Evolutionary conservation across 2,113 vertebrate species (phyloP), one percentile per base, ranked within the genome.

Genomic region (Ailuropoda melanoleuca): DNA sequence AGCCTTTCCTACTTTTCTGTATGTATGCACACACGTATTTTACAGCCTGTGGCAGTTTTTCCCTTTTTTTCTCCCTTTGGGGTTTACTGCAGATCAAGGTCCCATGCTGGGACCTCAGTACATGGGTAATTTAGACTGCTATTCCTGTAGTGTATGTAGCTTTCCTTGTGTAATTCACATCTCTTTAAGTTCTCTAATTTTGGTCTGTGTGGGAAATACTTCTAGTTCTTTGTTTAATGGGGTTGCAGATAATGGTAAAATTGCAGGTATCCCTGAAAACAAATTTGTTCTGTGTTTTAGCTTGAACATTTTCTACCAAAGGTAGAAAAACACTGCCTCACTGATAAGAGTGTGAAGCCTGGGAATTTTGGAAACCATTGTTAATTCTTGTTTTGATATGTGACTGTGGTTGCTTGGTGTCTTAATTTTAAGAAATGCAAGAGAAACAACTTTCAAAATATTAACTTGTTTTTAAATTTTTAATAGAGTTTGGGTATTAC

Each of bases 391-490:
- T 75, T 37, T 93, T 87, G 82, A 75, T 87, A 77, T 77, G 75
- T 70, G 29, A 84, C 58, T 64, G 12, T 88, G 19, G 26, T 55
- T 84, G 62, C 53, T 88, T 68, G 50, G 46, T 80, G 34, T 96
- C 58, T 95, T 64, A 48, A 91, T 72, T 78, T 89, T 98, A 84
- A 87, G 12, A 58, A 8, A 66, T 83, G 13, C 29, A 53, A 92
- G 77, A 88, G 21, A 88, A 94, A 70, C 75, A 23, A 95, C 81
- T 95, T 95, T 92, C 37, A 97, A 85, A 95, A 95, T 62, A 14
- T 78, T 93, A 95, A 53, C 43, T 87, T 46, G 43, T 55, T 83
- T n/a, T 56, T 21, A 92, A 62, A 62, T 62, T 82, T 93, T 92
- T 89, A 90, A 34, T 90, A 90, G 87, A 87, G 2, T 6, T 50